A percentile compares a stretch with the other conserved stretches of the same genome.
Evolutionary conservation across 2,888 invertebrate species (phyloP).

Genomic region (Adela reaumurella): DNA sequence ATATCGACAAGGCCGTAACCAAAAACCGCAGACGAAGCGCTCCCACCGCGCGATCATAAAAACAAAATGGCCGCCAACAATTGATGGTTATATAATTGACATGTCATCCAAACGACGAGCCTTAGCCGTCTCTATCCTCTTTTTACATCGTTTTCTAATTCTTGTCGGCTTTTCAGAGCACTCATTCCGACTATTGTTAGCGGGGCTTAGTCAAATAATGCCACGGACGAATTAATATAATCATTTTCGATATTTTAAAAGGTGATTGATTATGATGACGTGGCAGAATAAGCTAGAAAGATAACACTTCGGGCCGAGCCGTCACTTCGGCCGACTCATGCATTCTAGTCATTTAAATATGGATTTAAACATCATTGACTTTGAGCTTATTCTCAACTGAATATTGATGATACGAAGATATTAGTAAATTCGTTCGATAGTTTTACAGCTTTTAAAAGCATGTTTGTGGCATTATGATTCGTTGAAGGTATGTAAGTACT

Average conservation of each 20-base stretch:
- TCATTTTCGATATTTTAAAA: constrained; percentile 45
- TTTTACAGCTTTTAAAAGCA: no score
- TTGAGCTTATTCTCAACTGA: no score
- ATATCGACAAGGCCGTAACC: neutral
- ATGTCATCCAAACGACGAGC: constrained; percentile 30
- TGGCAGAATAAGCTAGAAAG: constrained; percentile 15
- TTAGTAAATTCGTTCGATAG: no score
- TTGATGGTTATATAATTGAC: constrained; percentile 48
- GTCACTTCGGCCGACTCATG: neutral
- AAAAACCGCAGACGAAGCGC: neutral
- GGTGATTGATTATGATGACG: constrained; percentile 52
- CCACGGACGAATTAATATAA: constrained; percentile 44
- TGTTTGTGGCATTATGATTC: no score
- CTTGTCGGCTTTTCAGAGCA: constrained; percentile 24
- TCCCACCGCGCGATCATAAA: neutral
- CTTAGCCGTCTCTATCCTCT: constrained; percentile 20
- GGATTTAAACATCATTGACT: neutral
- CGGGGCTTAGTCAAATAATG: constrained; percentile 48
- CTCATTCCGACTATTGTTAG: constrained; percentile 39
- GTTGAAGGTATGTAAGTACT: no score
- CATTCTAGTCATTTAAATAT: neutral
- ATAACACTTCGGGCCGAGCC: neutral
- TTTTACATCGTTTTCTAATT: constrained; percentile 22
- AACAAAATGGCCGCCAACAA: constrained; percentile 20
- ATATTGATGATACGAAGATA: no score